Base-by-base conservation (phyloP, 2,113 vertebrate species). In the Ceyx margarethae region DNA sequence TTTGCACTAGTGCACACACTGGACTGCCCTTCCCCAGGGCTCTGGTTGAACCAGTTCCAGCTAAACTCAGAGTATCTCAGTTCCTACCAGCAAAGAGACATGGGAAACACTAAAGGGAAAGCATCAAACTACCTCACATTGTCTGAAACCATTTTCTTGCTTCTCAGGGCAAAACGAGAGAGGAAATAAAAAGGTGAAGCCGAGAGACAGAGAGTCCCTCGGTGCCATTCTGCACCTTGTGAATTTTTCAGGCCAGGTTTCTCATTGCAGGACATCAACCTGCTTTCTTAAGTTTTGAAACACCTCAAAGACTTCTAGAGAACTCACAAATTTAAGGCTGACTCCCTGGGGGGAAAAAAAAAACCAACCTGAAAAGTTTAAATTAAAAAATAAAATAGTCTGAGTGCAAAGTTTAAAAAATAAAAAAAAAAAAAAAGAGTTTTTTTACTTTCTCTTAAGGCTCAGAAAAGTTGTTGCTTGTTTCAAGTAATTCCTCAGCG, bases 381-480 rank as follows among this genome's bases (percentile, higher is more conserved):
- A 75, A 67, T 66, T 18, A 33, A 67, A 62, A 67, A 43, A 33
- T 33, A 61, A 76, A 68, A 67, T 43, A 84, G 92, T 91, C 94
- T 73, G 89, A 95, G 93, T 64, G 51, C 80, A 93, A 85, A 77
- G 57, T 43, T 67, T 17, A 82, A 72, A 79, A 54, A 83, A 65
- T 25, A 35, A 60, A 75, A 62, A 18, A n/a, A n/a, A n/a, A n/a
- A n/a, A n/a, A n/a, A n/a, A n/a, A n/a, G 3, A 56, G 10, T 15
- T 29, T 17, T 28, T 54, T 4, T 18, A 8, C 46, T 88, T 96
- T 92, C 87, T 92, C 51, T 97, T 97, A 97, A 97, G 96, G 96
- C 96, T 97, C 90, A 92, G 90, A 74, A 69, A 81, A 85, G 77
- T 64, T 87, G 92, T 66, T 95, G 88, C 89, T 95, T 85, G 31